Percentiles rank a stretch among this genome's conserved stretches.
These are phyloP conservation scores for Carabus problematicus DNA, from an alignment of 2,888 invertebrate species.

Conservation along the genomic window DNA sequence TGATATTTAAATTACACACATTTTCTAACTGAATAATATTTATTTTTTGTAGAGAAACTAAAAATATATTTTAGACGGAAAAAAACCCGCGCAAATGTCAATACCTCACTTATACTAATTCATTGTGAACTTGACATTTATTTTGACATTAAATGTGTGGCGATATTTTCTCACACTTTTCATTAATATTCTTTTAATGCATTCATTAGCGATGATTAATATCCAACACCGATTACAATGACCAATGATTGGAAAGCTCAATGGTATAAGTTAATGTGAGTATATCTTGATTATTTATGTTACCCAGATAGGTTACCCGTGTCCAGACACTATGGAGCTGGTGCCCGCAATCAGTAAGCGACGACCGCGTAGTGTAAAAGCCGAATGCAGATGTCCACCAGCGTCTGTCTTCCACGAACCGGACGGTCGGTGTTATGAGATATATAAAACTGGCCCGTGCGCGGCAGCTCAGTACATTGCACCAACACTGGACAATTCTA, in stretches of 20 bases:
- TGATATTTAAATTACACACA: constrained; percentile 5
- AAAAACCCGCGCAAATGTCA: constrained; percentile 20
- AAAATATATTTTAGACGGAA: too few species aligned
- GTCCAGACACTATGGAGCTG: constrained; percentile 84
- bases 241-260: background rate
- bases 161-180: constrained; percentile 17
- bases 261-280: too few species aligned
- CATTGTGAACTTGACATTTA: constrained; percentile 34
- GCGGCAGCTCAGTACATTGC: constrained; percentile 76
- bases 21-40: background rate
- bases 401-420: constrained; percentile 75
- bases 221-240: background rate
- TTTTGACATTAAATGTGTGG: background rate
- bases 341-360: constrained; percentile 64
- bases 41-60: too few species aligned
- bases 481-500: constrained; percentile 62
- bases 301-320: constrained; percentile 73
- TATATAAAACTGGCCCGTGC: constrained; percentile 80
- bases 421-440: constrained; percentile 74
- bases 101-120: constrained; percentile 7
- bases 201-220: background rate
- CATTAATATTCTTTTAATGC: background rate
- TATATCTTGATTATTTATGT: constrained; percentile 16
- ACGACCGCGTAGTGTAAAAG: constrained; percentile 61
- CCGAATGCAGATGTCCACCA: constrained; percentile 85